Percentiles rank a stretch among this genome's conserved stretches.
phyloP scores from a whole-genome alignment of 2,797 vertebrate genomes.

The Phrynocephalus vlangalii region DNA sequence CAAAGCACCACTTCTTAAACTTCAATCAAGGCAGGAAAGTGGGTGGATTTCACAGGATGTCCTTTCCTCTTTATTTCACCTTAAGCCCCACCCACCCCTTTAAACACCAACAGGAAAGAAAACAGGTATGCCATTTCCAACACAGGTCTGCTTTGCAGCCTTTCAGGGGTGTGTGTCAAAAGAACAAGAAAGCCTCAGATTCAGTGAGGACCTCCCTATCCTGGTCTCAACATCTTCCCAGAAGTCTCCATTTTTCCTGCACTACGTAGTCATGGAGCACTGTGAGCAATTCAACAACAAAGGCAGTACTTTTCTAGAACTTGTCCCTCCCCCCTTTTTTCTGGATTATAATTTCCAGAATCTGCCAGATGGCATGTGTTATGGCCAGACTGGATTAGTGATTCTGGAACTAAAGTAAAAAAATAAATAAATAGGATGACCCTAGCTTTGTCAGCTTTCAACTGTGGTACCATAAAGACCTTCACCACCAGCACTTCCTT shows the following conservation, averaged over 20 bases:
- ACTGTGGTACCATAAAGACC: background rate
- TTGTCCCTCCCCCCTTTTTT: background rate
- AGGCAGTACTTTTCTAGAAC: background rate
- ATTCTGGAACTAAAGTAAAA: too few species aligned
- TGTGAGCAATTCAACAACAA: background rate
- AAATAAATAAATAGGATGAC: too few species aligned
- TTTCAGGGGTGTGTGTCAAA: background rate
- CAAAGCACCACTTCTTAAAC: background rate
- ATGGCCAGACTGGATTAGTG: too few species aligned
- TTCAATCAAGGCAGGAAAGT: background rate
- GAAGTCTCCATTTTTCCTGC: background rate
- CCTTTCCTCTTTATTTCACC: background rate
- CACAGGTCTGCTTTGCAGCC: background rate
- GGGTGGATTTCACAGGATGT: background rate
- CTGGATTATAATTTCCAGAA: too few species aligned
- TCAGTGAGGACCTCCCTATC: background rate
- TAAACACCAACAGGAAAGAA: background rate
- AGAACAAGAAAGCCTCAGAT: background rate
- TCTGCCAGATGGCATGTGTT: too few species aligned
- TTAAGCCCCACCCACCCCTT: background rate
- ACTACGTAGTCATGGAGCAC: background rate
- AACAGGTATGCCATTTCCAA: background rate
- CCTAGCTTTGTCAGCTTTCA: background rate
- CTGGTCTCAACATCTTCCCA: background rate
- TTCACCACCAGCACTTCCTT: background rate